phyloP scores from a whole-genome alignment of 2,113 vertebrate genomes.

The Tringa solitaria region DNA sequence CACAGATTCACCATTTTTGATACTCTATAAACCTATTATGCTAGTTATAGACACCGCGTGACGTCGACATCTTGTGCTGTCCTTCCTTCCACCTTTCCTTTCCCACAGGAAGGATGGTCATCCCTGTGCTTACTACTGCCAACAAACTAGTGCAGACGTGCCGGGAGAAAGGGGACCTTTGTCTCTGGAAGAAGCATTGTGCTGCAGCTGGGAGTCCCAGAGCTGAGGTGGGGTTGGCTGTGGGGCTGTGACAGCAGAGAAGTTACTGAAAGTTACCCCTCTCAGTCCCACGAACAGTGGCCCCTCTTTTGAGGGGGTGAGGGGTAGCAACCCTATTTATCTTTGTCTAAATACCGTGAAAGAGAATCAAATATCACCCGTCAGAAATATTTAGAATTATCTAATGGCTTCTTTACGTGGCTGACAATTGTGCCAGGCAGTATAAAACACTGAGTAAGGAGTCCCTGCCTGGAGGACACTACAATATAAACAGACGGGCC shows the following conservation, averaged over 20 bases:
- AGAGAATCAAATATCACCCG: not conserved
- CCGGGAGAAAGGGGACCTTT: not conserved
- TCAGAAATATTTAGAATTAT: not conserved
- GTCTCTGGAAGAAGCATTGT: not conserved
- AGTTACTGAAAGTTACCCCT: not conserved
- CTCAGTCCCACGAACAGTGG: not conserved
- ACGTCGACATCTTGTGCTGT: not conserved
- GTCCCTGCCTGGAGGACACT: not conserved
- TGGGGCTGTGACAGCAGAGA: not conserved
- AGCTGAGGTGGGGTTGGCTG: not conserved
- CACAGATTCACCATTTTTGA: not conserved
- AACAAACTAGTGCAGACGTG: not conserved
- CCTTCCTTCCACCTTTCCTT: not conserved
- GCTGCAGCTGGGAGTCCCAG: not conserved
- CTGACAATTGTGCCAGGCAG: not conserved
- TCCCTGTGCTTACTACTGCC: not conserved
- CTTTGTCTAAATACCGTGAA: not conserved
- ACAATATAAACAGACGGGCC: not conserved
- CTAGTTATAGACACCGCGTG: not conserved
- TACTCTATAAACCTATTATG: not conserved
- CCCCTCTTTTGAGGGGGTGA: not conserved
- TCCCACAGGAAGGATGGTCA: not conserved
- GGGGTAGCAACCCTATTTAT: not conserved
- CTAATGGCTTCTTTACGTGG: not conserved
- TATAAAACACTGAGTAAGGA: not conserved